Evolutionary conservation across 2,113 vertebrate genomes (phyloP).

Genomic region (Ictalurus punctatus): DNA sequence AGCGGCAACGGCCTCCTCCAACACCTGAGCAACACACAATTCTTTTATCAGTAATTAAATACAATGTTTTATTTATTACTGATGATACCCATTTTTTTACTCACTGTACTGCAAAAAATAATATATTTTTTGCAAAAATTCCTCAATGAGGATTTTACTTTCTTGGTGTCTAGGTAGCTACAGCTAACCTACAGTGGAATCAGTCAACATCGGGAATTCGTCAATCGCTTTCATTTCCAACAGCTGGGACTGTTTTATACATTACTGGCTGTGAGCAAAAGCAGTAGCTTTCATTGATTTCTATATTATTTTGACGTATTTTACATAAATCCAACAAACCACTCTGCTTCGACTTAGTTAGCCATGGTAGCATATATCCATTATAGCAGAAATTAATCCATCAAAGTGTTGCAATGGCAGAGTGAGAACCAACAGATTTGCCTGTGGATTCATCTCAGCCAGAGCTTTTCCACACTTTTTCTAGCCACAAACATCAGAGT

Average conservation of each 20-base stretch:
- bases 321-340: too few relatives aligned
- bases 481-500: neutral
- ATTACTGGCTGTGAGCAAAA: neutral
- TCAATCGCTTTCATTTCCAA: too few relatives aligned
- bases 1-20: constrained; percentile 73
- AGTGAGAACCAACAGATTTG: neutral
- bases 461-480: neutral
- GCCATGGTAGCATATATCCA: neutral
- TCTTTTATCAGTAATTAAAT: neutral
- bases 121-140: neutral
- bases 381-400: neutral
- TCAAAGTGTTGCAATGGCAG: neutral
- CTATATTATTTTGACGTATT: neutral
- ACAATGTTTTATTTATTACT: neutral
- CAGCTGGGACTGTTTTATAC: too few relatives aligned
- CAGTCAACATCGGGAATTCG: too few relatives aligned
- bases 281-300: neutral
- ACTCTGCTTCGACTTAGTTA: too few relatives aligned
- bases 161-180: neutral
- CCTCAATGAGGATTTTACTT: neutral
- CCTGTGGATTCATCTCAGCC: neutral
- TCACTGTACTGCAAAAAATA: neutral
- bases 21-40: constrained; percentile 57
- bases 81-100: neutral
- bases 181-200: neutral